Percentiles rank a stretch among this genome's conserved stretches.
phyloP scores from a whole-genome alignment of 2,888 invertebrate species.

The Melangyna quadrimaculata region DNA sequence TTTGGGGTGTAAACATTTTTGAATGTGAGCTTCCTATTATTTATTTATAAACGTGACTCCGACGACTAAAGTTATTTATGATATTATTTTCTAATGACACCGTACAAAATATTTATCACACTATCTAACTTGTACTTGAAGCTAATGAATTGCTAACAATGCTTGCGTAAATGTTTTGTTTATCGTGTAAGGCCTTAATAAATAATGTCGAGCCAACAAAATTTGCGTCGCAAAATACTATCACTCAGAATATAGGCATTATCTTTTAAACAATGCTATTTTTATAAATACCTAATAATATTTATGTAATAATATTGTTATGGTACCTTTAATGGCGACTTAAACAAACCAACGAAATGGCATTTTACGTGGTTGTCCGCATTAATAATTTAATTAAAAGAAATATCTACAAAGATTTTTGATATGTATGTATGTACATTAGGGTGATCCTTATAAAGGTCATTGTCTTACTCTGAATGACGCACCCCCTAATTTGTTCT shows the following conservation, averaged over 20 bases:
- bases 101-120: not conserved
- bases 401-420: not conserved
- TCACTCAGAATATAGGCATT: not conserved
- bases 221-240: not conserved
- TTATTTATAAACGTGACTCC: not conserved
- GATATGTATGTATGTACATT: too few relatives aligned
- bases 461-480: too few relatives aligned
- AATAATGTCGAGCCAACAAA: not conserved
- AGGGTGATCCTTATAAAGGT: too few relatives aligned
- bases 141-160: not conserved
- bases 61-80: not conserved
- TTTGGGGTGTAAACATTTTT: not conserved
- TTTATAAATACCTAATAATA: not conserved
- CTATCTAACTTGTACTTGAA: not conserved
- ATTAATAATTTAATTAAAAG: not conserved
- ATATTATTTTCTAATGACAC: not conserved
- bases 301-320: not conserved
- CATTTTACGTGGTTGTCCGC: not conserved
- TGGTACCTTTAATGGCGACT: not conserved
- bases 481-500: too few relatives aligned
- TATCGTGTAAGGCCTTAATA: not conserved
- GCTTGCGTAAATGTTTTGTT: not conserved
- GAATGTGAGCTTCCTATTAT: not conserved
- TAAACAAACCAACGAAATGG: not conserved
- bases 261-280: not conserved